Evolutionary conservation across 2,797 vertebrate genomes (phyloP), one percentile per base, ranked within the genome.

Genomic region (Denticeps clupeoides): DNA sequence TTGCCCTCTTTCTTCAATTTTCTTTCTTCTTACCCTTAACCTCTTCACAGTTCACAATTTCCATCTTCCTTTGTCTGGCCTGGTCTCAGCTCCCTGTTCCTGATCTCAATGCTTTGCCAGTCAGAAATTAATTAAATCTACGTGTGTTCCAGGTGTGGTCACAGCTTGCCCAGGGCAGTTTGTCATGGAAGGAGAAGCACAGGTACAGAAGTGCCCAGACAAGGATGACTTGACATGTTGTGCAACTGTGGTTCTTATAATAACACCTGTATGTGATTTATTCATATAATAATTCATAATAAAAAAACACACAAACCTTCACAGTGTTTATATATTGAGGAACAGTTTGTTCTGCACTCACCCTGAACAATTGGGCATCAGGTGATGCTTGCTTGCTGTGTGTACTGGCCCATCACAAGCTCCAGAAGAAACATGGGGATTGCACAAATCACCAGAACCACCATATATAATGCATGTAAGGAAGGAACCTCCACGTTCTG

Each of bases 381-480:
- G 24, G 82, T 85, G 63, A 85, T 45, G 16, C 54, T 41, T 0
- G 82, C 83, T 49, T 83, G 62, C 54, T 82, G 75, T 27, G 80
- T 79, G 64, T 69, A 80, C 49, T 84, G 83, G n/a, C 81, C 81
- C 0, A 80, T 38, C 4, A 60, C 46, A 0, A 70, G 78, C 63
- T 85, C 83, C 71, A 84, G 52, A 46, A 85, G 65, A 51, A 84
- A 85, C 37, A 82, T 45, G 1, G 82, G 83, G 3, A 85, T 18
- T 0, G 74, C 81, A 33, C 81, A 82, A 3, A 71, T 79, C 50
- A 77, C 56, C 59, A 68, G 70, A 64, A 82, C 80, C 4, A 82
- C 71, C 57, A 84, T 18, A 51, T 85, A 85, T n/a, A n/a, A n/a
- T n/a, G n/a, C n/a, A n/a, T n/a, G n/a, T n/a, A n/a, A n/a, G n/a